Base-by-base conservation (phyloP, 2,797 vertebrate species). In the Columba guinea region DNA sequence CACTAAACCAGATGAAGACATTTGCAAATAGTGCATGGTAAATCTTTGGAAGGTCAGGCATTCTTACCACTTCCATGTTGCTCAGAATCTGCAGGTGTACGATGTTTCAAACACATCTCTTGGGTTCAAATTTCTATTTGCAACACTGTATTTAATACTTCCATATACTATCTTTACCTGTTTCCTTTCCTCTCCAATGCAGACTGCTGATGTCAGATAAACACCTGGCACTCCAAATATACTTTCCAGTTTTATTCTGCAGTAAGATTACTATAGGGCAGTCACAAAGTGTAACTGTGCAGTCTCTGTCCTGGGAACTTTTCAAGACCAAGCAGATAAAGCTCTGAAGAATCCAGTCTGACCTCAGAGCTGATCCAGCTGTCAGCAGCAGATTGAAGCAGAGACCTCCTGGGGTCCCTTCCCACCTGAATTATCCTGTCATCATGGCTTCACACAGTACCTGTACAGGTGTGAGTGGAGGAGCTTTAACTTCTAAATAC, bases 1-100 rank as follows among this genome's bases (percentile, higher is more conserved):
- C 71, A 69, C 87, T 76, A 73, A 91, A 85, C 55, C 88, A 94
- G 83, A 91, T 79, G 67, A 92, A 85, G 63, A 62, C 26, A 85
- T 87, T 68, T 80, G 35, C 55, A 79, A 87, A 73, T 51, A 87
- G 48, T 4, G 51, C 26, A 82, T 65, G 59, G 68, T 52, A 79
- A 84, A 79, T 79, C 53, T 46, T 32, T 48, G 48, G 67, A 83
- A 93, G 59, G 59, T 69, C 51, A 89, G 51, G 27, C 49, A 34
- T 71, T 85, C 63, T 87, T 49, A 87, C 52, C 65, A 55, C 35
- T 75, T 75, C 62, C n/a, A 0, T 2, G 27, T 7, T 81, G 65
- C 53, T 91, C 70, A 60, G 44, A 78, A 84, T 60, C 55, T 44
- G 39, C 67, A 85, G 39, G 21, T 48, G 27, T 7, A 63, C 19